These are phyloP conservation scores for Sitobion miscanthi DNA, from an alignment of 1,140 invertebrate genomes.

Conservation along the genomic window DNA sequence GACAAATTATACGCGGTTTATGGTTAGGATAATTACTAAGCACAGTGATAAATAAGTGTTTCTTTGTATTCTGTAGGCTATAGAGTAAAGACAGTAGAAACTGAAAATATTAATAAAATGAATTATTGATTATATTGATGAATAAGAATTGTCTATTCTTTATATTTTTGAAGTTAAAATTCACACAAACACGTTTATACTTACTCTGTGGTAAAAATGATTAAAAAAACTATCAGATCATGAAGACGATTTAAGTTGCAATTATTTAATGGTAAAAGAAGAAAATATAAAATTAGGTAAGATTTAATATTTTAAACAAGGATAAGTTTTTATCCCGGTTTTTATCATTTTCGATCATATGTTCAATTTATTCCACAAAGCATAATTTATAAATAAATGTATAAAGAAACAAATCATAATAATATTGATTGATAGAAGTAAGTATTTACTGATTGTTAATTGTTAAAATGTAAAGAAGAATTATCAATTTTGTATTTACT, in stretches of 20 bases:
- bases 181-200: background rate
- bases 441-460: slow-evolving; percentile 11
- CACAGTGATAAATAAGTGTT: too few species aligned
- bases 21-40: background rate
- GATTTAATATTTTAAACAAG: background rate
- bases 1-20: background rate
- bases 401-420: background rate
- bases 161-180: background rate
- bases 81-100: too few species aligned
- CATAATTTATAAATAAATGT: background rate
- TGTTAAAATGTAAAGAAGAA: background rate
- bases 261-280: background rate
- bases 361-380: background rate
- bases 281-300: background rate
- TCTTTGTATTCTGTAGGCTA: too few species aligned
- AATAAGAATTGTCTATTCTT: background rate
- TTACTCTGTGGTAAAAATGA: background rate
- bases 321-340: background rate
- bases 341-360: background rate
- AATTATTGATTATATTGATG: background rate
- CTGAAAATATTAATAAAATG: too few species aligned
- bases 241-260: background rate
- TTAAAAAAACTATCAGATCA: background rate
- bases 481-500: background rate
- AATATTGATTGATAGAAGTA: background rate